Conservation (phyloP, 2,113 vertebrate genomes). For the Oncorhynchus clarkii region DNA sequence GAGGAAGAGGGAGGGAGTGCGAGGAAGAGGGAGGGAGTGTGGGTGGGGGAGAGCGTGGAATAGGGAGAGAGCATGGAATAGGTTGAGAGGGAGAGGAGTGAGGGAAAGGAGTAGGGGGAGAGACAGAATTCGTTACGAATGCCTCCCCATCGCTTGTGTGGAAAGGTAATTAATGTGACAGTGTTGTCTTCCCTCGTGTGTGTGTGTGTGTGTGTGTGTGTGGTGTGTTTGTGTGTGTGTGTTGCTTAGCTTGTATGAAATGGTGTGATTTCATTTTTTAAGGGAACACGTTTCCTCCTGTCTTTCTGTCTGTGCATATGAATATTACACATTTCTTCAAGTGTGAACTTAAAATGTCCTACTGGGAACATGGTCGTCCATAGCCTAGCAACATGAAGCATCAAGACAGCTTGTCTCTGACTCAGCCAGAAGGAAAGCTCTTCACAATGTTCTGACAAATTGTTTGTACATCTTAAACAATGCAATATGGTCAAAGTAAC, state of each 20-base stretch:
- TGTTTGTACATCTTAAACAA: slow-evolving; percentile 51
- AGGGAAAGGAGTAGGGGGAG: too few relatives aligned
- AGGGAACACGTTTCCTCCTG: not conserved
- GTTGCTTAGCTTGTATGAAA: slow-evolving; percentile 14
- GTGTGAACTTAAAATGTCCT: too few relatives aligned
- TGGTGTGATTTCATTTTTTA: slow-evolving; percentile 45
- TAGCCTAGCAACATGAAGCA: too few relatives aligned
- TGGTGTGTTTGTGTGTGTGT: not conserved
- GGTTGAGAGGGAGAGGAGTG: not conserved
- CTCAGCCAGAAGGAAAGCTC: too few relatives aligned
- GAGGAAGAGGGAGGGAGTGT: too few relatives aligned
- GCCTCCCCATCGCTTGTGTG: slow-evolving; percentile 31
- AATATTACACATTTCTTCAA: too few relatives aligned
- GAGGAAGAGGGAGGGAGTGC: too few relatives aligned
- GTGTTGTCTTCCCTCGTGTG: slow-evolving; percentile 22
- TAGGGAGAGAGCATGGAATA: too few relatives aligned
- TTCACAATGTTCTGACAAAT: slow-evolving; percentile 3
- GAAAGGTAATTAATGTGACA: slow-evolving; percentile 62
- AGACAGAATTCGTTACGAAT: slow-evolving; percentile 44
- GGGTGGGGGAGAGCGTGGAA: too few relatives aligned
- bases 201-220: not conserved
- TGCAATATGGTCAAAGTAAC: slow-evolving; percentile 28
- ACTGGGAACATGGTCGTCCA: too few relatives aligned
- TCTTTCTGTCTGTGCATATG: too few relatives aligned
- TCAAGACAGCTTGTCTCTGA: too few relatives aligned